phyloP scores from a whole-genome alignment of 2,113 vertebrate species.

The Peromyscus maniculatus region DNA sequence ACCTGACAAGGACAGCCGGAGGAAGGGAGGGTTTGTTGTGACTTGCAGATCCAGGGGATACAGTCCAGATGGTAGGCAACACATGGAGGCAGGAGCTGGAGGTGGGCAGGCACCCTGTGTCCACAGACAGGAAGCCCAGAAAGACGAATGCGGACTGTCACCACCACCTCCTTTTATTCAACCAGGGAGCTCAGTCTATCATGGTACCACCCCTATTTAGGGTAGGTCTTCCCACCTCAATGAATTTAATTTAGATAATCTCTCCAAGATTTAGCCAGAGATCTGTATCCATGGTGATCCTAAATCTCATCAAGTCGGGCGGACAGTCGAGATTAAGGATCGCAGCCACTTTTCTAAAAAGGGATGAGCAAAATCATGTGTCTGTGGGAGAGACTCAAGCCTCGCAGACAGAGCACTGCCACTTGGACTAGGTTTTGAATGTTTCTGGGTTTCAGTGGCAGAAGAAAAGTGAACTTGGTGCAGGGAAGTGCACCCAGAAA shows the following conservation, averaged over 20 bases:
- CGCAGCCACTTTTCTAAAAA: neutral
- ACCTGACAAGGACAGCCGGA: neutral
- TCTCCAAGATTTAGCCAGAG: neutral
- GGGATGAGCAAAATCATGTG: neutral
- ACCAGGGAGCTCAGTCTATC: neutral
- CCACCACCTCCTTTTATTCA: neutral
- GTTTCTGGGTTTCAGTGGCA: neutral
- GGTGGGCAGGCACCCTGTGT: neutral
- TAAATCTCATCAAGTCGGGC: neutral
- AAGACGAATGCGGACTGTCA: neutral
- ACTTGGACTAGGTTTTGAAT: neutral
- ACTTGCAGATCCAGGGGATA: neutral
- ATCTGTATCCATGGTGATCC: neutral
- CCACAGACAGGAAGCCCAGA: neutral
- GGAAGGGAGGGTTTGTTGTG: neutral
- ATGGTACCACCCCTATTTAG: neutral
- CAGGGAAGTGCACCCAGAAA: neutral
- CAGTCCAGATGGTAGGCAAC: neutral
- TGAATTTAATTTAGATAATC: neutral
- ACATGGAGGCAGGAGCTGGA: neutral
- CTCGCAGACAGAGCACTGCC: neutral
- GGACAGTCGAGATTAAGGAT: neutral
- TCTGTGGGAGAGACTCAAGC: neutral
- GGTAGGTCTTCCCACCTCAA: neutral
- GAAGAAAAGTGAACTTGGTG: neutral